phyloP scores from a whole-genome alignment of 2,797 vertebrate species.

The Xenops minutus region DNA sequence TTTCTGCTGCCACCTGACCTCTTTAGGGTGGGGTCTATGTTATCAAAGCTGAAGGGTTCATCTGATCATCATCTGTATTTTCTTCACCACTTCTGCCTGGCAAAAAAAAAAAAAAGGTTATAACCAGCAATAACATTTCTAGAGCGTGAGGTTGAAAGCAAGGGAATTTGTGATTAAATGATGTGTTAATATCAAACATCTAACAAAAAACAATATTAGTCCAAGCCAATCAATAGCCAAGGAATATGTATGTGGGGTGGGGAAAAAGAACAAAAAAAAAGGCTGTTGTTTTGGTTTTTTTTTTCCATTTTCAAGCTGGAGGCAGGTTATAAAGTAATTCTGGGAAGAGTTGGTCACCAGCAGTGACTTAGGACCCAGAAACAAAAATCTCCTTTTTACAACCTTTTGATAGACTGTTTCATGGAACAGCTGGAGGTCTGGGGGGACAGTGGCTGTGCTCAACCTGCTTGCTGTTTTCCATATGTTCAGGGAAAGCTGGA shows the following conservation, averaged over 20 bases:
- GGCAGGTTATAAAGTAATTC: not conserved
- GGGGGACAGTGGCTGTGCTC: not conserved
- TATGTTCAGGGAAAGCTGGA: not conserved
- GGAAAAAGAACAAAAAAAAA: not conserved
- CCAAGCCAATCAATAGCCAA: not conserved
- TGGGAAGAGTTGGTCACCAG: not conserved
- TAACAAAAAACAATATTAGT: not conserved
- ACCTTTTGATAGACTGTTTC: not conserved
- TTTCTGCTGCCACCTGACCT: not conserved
- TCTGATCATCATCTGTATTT: not conserved
- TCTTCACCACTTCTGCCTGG: not conserved
- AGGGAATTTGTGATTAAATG: not conserved
- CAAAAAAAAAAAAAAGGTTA: not conserved
- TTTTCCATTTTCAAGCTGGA: not conserved
- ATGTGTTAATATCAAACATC: not conserved
- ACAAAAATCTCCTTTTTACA: not conserved
- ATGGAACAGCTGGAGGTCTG: not conserved
- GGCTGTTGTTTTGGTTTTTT: not conserved
- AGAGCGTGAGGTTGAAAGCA: not conserved
- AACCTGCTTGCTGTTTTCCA: not conserved
- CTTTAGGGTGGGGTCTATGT: not conserved
- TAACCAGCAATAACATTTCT: not conserved
- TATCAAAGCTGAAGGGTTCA: not conserved
- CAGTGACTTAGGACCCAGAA: not conserved
- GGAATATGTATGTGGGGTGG: not conserved